These are phyloP conservation scores for Luscinia megarhynchos DNA, from an alignment of 2,797 vertebrate genomes.

Conservation along the genomic window DNA sequence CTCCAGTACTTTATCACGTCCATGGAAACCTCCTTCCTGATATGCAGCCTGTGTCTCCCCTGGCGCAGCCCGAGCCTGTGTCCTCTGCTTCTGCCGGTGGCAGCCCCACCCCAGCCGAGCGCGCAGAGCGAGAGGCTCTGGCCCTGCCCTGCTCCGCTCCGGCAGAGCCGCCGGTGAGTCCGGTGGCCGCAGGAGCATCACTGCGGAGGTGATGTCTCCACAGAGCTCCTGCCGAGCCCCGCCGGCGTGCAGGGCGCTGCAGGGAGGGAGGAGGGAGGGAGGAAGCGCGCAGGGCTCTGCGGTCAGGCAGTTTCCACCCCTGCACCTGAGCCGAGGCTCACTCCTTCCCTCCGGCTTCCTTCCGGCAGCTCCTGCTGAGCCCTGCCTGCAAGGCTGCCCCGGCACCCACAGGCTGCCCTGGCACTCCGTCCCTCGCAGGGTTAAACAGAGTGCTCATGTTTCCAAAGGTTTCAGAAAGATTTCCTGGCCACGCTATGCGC, in stretches of 20 bases:
- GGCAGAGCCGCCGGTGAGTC: not conserved
- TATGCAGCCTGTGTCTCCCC: too few relatives aligned
- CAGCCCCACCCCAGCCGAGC: accelerated
- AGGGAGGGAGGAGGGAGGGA: not conserved
- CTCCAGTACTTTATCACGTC: too few relatives aligned
- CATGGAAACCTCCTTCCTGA: too few relatives aligned
- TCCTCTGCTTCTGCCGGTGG: too few relatives aligned
- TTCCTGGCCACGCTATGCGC: not conserved
- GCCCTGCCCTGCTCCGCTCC: not conserved
- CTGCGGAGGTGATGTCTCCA: not conserved
- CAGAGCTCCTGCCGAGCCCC: not conserved
- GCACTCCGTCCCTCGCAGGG: not conserved
- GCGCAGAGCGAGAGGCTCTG: accelerated
- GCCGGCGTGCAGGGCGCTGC: not conserved
- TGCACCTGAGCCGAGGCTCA: conserved; percentile 49
- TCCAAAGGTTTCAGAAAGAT: not conserved
- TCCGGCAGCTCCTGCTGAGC: not conserved
- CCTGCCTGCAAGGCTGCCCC: not conserved
- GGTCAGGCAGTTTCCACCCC: conserved; percentile 36
- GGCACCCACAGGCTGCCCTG: not conserved
- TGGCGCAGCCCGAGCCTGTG: too few relatives aligned
- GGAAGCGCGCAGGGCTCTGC: not conserved
- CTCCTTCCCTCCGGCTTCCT: conserved; percentile 32
- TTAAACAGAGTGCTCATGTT: not conserved
- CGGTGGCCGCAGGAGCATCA: accelerated